Base-by-base conservation (phyloP, 2,797 vertebrate genomes). In the Cuniculus paca region DNA sequence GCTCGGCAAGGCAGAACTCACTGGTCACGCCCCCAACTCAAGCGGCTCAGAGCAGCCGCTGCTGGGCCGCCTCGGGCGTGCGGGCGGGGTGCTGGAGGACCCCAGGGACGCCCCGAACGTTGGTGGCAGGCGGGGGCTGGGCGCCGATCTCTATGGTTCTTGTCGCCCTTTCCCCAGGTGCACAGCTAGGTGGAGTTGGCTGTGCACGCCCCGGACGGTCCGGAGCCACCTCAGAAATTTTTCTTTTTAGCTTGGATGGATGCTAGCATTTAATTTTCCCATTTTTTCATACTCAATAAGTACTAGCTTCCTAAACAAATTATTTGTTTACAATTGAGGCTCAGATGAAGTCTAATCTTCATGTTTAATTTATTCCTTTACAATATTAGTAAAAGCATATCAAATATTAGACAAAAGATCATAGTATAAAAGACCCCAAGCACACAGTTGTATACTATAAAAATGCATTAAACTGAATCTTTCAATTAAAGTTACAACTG, bases 301-400 rank as follows among this genome's bases (percentile, higher is more conserved):
- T 61, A 42, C 7, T 58, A 90, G 19, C 20, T 84, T 77, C 61
- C 36, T 75, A 54, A 95, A 84, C 2, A 54, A 85, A 84, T 56
- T 42, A 85, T n/a, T 70, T 70, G 26, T 68, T 92, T 19, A 81
- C 6, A 81, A 10, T 28, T 42, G 0, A 12, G 93, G 17, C 13
- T 88, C 75, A 88, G 39, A 65, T 48, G 2, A 88, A 91, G 16
- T 58, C 48, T 84, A 31, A 60, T 50, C 9, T 93, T 83, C 24
- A 87, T 72, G 68, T 90, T 91, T 72, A 74, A 58, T 54, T 54
- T 54, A 70, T n/a, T 60, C 56, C 17, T 89, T 94, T 70, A 79
- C 1, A 39, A 39, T 70, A 68, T 70, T 89, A 58, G 3, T 45
- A 77, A 6, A 80, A 70, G 52, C n/a, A 58, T 39, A 80, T 0